Conservation (phyloP, 2,888 invertebrate species). For the Uropetala carovei region DNA sequence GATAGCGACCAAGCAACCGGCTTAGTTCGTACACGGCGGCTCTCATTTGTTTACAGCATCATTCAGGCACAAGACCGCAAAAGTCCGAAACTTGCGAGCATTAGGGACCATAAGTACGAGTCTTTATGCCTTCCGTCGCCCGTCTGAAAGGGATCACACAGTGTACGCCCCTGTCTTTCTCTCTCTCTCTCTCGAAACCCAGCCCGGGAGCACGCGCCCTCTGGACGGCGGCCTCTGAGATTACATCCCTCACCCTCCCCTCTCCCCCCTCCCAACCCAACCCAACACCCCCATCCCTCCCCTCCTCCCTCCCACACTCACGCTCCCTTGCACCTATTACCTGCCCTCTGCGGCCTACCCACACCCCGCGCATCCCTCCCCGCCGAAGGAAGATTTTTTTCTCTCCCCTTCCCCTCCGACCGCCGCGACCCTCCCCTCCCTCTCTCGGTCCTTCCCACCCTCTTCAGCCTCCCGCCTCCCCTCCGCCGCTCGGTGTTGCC, state of each 20-base stretch:
- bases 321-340: conserved; percentile 32
- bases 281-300: neutral
- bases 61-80: neutral
- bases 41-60: neutral
- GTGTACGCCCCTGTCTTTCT: neutral
- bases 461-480: neutral
- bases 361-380: neutral
- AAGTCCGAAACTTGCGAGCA: conserved; percentile 1
- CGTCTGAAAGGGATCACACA: neutral
- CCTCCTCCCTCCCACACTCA: neutral
- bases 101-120: neutral
- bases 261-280: neutral
- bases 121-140: conserved; percentile 6
- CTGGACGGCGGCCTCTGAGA: conserved; percentile 16
- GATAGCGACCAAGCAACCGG: neutral
- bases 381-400: conserved; percentile 17
- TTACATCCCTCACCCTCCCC: neutral
- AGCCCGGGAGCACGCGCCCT: conserved; percentile 27
- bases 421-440: neutral
- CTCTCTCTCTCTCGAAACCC: neutral
- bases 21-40: neutral
- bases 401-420: neutral
- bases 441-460: neutral
- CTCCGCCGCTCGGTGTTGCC: neutral
- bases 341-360: conserved; percentile 35